A percentile compares a stretch with the other conserved stretches of the same genome.
Evolutionary conservation across 1,140 invertebrate genomes (phyloP).

Genomic region (Diorhabda elongata): DNA sequence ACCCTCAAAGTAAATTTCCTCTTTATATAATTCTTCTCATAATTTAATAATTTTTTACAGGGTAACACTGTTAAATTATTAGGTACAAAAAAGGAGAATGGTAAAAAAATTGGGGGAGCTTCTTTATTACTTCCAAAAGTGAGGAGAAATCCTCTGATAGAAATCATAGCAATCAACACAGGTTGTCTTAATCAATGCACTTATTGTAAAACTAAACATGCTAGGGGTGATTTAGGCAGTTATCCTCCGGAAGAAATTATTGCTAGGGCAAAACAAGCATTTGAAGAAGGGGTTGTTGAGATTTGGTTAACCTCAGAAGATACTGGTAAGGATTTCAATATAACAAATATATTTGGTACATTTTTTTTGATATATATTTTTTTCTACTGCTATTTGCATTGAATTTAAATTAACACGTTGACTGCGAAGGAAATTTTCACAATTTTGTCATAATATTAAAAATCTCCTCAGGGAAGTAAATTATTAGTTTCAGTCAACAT

Average conservation of each 20-base stretch:
- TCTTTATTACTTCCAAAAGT: constrained; percentile 88
- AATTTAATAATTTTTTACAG: background rate
- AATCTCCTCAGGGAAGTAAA: too few species aligned
- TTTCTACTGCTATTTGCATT: too few species aligned
- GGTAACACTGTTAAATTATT: constrained; percentile 81
- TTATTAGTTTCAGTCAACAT: too few species aligned
- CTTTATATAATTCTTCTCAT: too few species aligned
- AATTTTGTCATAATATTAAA: too few species aligned
- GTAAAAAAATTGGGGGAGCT: constrained; percentile 83
- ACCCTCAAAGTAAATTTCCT: constrained; percentile 67
- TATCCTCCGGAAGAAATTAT: constrained; percentile 85
- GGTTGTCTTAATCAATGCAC: constrained; percentile 98
- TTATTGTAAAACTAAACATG: constrained; percentile 98
- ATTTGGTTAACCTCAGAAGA: constrained; percentile 99
- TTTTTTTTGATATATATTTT: background rate
- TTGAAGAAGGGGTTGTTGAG: constrained; percentile 89
- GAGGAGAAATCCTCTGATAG: constrained; percentile 90
- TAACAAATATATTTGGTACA: background rate
- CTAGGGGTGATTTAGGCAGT: constrained; percentile 90
- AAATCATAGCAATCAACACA: constrained; percentile 97
- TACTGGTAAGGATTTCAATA: constrained; percentile 57
- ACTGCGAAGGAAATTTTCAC: too few species aligned
- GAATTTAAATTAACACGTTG: too few species aligned
- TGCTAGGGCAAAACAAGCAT: constrained; percentile 75
- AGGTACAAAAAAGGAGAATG: constrained; percentile 74